phyloP scores from a whole-genome alignment of 2,888 invertebrate species.

The Noctua janthe region DNA sequence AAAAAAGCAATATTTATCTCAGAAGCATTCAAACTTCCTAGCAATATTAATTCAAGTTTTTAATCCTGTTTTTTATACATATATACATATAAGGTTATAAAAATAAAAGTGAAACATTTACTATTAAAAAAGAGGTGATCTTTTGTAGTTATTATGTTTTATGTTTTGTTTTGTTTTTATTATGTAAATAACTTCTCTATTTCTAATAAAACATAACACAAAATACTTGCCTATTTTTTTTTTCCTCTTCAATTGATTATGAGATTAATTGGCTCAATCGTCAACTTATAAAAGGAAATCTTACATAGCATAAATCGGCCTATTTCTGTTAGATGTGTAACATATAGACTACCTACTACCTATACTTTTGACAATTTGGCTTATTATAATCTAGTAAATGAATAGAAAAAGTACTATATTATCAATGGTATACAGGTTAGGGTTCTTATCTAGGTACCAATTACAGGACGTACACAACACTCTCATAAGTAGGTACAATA shows the following conservation, averaged over 20 bases:
- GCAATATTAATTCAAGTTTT: background rate
- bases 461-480: too few species aligned
- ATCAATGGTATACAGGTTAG: too few species aligned
- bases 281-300: background rate
- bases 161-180: background rate
- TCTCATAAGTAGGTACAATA: too few species aligned
- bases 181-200: constrained; percentile 17
- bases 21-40: background rate
- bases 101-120: background rate
- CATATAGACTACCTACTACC: too few species aligned
- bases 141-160: background rate
- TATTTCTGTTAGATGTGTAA: too few species aligned
- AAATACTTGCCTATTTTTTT: background rate
- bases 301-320: background rate
- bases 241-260: background rate
- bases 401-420: too few species aligned
- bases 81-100: background rate
- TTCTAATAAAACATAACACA: constrained; percentile 36
- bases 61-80: background rate
- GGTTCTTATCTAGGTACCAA: too few species aligned
- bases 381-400: too few species aligned
- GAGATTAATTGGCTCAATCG: background rate
- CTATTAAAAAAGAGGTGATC: background rate
- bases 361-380: too few species aligned
- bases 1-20: background rate